These are phyloP conservation scores for Standfussiana lucernea DNA, from an alignment of 2,888 invertebrate genomes.

Conservation along the genomic window DNA sequence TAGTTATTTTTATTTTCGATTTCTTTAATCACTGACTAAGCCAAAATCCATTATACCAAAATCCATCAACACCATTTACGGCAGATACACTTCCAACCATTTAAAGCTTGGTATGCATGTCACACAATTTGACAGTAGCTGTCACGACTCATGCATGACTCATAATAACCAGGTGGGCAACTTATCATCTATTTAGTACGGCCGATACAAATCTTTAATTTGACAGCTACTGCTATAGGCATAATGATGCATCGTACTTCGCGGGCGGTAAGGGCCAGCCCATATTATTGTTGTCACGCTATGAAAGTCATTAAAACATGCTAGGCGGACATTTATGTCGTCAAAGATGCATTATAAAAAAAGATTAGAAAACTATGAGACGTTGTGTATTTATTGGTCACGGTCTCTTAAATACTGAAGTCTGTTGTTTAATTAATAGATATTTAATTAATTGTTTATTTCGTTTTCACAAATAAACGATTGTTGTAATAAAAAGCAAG, in stretches of 20 bases:
- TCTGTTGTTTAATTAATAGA: not conserved
- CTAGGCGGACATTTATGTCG: constrained; percentile 8
- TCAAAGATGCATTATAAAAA: constrained; percentile 14
- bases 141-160: constrained; percentile 47
- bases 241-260: constrained; percentile 56
- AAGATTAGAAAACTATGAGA: constrained; percentile 9
- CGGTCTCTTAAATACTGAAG: not conserved
- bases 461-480: not conserved
- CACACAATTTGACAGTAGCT: constrained; percentile 50
- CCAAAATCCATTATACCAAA: not conserved
- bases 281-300: not conserved
- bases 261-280: constrained; percentile 16
- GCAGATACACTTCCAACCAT: constrained; percentile 36
- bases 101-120: constrained; percentile 45
- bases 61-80: constrained; percentile 12
- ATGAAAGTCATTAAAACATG: constrained; percentile 21
- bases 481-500: not conserved
- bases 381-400: not conserved
- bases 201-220: constrained; percentile 65
- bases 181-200: constrained; percentile 60
- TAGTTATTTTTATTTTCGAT: too few relatives aligned
- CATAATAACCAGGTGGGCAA: constrained; percentile 62
- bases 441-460: constrained; percentile 12
- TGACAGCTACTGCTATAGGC: constrained; percentile 59
- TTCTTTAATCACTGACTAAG: too few relatives aligned